A percentile compares a stretch with the other conserved stretches of the same genome.
phyloP scores from a whole-genome alignment of 2,888 invertebrate genomes.

The Zaprionus obscuricornis region DNA sequence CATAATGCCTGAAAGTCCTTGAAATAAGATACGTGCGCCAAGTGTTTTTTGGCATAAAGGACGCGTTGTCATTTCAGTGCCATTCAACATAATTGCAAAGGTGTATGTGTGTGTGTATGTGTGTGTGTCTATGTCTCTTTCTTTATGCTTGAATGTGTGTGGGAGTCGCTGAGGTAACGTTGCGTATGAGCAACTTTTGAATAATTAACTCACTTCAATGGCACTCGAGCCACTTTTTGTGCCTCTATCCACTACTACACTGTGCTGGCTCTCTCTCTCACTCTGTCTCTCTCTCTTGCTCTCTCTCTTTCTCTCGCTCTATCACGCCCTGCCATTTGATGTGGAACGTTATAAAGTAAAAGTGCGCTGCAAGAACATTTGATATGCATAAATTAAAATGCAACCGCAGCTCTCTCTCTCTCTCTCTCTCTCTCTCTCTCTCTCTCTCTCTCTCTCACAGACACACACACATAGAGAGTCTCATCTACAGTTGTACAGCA shows the following conservation, averaged over 20 bases:
- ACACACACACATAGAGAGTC: neutral
- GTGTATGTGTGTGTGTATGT: constrained; percentile 4
- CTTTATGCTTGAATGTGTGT: constrained; percentile 7
- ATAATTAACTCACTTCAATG: constrained; percentile 77
- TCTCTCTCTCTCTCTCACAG: too few species aligned
- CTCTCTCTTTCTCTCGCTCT: neutral
- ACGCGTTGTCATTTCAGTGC: constrained; percentile 39
- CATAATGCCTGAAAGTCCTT: constrained; percentile 17
- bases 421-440: neutral
- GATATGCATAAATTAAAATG: constrained; percentile 68
- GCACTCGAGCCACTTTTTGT: constrained; percentile 31
- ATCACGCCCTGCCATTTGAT: constrained; percentile 49
- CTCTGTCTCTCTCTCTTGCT: too few species aligned
- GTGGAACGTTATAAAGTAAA: constrained; percentile 73
- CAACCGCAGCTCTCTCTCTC: constrained; percentile 47
- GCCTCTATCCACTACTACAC: neutral
- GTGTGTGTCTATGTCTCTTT: neutral
- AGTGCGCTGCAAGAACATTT: constrained; percentile 60
- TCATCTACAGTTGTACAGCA: too few species aligned
- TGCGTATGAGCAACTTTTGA: constrained; percentile 79
- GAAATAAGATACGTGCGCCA: constrained; percentile 10
- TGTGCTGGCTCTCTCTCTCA: neutral
- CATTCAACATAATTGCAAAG: constrained; percentile 43
- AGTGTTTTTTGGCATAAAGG: constrained; percentile 16
- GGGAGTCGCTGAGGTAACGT: constrained; percentile 45